Percentiles rank a stretch among this genome's conserved stretches.
Evolutionary conservation across 2,888 invertebrate genomes (phyloP).

Genomic region (Creontiades dilutus): DNA sequence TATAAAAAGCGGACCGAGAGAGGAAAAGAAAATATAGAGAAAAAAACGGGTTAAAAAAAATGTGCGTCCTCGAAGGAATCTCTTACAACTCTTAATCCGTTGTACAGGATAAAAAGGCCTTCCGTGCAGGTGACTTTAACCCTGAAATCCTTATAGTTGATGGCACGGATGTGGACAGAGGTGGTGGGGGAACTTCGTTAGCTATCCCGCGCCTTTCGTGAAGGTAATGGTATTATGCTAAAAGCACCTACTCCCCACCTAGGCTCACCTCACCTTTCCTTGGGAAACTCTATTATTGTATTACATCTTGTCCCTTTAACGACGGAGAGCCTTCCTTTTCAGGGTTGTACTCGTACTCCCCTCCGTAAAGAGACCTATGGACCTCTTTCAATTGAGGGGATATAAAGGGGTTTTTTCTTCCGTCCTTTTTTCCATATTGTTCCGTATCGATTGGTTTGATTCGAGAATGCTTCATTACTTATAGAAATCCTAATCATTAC

Average conservation of each 20-base stretch:
- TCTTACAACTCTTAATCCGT: constrained; percentile 6
- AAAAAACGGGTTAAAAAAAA: neutral
- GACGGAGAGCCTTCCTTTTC: constrained; percentile 58
- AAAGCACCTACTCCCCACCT: constrained; percentile 69
- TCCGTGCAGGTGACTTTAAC: constrained; percentile 46
- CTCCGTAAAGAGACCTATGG: neutral
- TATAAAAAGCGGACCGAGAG: neutral
- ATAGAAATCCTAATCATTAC: no score
- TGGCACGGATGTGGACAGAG: neutral
- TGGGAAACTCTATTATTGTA: constrained; percentile 63
- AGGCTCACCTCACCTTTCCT: constrained; percentile 60
- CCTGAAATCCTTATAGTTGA: constrained; percentile 45
- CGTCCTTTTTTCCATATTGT: neutral
- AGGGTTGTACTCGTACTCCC: neutral
- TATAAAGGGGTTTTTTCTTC: neutral
- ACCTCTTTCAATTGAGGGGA: neutral
- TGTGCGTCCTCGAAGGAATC: neutral
- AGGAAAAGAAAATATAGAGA: neutral
- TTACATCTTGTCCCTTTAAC: constrained; percentile 68
- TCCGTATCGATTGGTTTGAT: no score
- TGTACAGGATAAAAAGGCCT: constrained; percentile 20
- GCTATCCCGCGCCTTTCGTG: constrained; percentile 34
- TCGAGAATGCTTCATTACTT: no score
- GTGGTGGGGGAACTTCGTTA: constrained; percentile 64
- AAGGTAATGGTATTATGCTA: constrained; percentile 69